Conservation (phyloP, 2,113 vertebrate genomes). For the Cnemophilus loriae region DNA sequence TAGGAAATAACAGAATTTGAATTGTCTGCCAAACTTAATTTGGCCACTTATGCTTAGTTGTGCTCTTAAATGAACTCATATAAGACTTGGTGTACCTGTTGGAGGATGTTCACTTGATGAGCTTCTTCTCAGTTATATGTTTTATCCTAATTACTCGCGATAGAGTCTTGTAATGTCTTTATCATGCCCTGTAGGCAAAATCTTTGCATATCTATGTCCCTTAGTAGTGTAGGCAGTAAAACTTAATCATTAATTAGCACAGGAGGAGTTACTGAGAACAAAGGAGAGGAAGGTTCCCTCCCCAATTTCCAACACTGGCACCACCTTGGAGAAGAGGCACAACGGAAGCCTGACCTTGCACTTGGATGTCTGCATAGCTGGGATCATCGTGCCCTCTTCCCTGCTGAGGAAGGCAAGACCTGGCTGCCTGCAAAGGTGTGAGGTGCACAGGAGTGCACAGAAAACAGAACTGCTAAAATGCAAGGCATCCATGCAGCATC, state of each 20-base stretch:
- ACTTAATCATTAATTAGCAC: neutral
- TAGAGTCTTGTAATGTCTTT: neutral
- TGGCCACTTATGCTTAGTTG: neutral
- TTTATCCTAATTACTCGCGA: neutral
- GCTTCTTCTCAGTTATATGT: neutral
- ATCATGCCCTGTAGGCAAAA: neutral
- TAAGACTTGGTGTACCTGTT: neutral
- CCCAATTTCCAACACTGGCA: neutral
- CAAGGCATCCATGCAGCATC: neutral
- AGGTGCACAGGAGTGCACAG: fast-evolving
- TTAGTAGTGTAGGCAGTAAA: neutral
- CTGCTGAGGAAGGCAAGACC: neutral
- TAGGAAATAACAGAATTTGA: neutral
- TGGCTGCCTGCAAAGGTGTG: neutral
- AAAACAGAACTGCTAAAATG: neutral
- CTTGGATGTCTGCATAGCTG: fast-evolving
- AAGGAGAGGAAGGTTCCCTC: neutral
- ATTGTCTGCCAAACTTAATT: neutral
- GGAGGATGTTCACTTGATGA: neutral
- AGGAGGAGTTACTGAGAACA: neutral
- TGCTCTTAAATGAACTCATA: neutral
- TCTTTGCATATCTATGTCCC: neutral
- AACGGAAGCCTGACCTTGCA: neutral
- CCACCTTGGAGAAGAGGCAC: neutral
- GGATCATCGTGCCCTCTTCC: fast-evolving